phyloP scores from a whole-genome alignment of 2,797 vertebrate genomes.

The Enteromius unitaeniatus region DNA sequence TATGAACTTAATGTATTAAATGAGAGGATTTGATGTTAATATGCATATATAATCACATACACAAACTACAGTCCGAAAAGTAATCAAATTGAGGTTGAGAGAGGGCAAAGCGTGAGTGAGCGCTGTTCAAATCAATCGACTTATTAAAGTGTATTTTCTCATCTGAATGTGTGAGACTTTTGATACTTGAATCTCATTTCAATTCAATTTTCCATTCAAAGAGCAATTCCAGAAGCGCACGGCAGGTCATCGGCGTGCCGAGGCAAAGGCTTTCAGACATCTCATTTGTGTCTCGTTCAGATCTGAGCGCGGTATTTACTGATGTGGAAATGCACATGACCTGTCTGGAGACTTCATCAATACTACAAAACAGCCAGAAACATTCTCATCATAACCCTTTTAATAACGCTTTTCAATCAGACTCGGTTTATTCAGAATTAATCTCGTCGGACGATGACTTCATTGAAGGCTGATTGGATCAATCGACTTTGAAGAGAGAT shows the following conservation, averaged over 20 bases:
- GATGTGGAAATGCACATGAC: slow-evolving; percentile 29
- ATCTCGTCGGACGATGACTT: neutral
- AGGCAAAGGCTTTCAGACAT: slow-evolving; percentile 7
- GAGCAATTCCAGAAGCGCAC: neutral
- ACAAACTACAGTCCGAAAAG: neutral
- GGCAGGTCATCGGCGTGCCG: neutral
- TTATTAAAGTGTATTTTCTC: slow-evolving; percentile 20
- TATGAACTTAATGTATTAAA: no score
- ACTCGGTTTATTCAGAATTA: neutral
- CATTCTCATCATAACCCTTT: neutral
- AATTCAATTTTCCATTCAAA: slow-evolving; percentile 33
- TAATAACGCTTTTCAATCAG: neutral
- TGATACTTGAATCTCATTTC: slow-evolving; percentile 28
- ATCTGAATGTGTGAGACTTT: slow-evolving; percentile 19
- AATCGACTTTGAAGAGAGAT: neutral
- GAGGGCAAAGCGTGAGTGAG: neutral
- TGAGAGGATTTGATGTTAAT: no score
- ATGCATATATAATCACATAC: neutral
- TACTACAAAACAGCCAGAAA: neutral
- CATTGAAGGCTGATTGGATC: neutral
- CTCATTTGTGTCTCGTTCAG: slow-evolving; percentile 5
- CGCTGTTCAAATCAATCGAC: slow-evolving; percentile 23
- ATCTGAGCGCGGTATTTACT: slow-evolving; percentile 12
- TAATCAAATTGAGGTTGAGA: neutral
- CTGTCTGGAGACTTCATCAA: slow-evolving; percentile 16